phyloP scores from a whole-genome alignment of 2,797 vertebrate genomes.

The Phataginus tricuspis region DNA sequence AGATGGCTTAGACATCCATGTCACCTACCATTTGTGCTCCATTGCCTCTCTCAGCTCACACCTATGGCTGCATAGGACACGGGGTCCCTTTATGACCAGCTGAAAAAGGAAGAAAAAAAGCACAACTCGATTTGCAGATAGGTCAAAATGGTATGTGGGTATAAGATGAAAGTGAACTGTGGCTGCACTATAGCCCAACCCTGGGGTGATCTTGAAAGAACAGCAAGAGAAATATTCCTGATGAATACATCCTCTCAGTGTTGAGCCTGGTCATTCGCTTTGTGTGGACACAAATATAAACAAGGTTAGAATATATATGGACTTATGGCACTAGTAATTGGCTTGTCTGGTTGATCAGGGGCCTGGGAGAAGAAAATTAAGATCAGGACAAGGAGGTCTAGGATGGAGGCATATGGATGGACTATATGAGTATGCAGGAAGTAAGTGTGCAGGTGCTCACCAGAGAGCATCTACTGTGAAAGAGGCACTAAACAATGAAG shows the following conservation, averaged over 20 bases:
- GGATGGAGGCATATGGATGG: background rate
- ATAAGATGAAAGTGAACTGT: background rate
- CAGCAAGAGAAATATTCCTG: background rate
- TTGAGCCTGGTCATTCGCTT: background rate
- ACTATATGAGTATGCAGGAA: background rate
- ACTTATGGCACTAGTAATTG: background rate
- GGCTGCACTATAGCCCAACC: background rate
- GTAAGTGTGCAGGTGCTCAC: background rate
- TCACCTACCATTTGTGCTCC: background rate
- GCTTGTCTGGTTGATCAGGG: background rate
- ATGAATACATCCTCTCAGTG: background rate
- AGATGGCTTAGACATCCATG: background rate
- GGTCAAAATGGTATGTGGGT: background rate
- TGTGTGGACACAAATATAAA: background rate
- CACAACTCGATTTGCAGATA: background rate
- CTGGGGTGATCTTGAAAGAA: background rate
- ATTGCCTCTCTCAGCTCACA: background rate
- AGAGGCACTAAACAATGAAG: background rate
- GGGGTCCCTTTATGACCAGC: background rate
- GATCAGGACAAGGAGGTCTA: background rate
- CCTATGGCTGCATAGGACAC: background rate
- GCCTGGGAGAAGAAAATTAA: background rate
- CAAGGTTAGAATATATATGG: background rate
- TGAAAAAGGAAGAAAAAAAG: background rate
- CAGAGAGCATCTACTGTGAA: background rate